These are phyloP conservation scores for Yoshiicerus persimilis DNA, from an alignment of 1,140 invertebrate genomes.

Conservation along the genomic window DNA sequence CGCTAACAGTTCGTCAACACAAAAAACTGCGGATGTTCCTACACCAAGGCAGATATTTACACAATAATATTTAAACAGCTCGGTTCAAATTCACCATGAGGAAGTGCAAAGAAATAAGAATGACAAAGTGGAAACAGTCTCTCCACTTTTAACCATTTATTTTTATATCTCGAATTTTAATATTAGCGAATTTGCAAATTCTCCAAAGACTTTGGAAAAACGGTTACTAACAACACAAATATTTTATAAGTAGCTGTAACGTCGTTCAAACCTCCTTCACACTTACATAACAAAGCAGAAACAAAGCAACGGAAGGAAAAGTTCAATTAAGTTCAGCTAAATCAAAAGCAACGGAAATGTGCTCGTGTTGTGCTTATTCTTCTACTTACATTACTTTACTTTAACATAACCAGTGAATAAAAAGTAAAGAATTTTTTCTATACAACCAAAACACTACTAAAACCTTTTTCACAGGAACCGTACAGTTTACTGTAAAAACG, in stretches of 20 bases:
- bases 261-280: not conserved
- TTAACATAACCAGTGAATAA: not conserved
- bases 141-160: not conserved
- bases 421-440: not conserved
- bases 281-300: not conserved
- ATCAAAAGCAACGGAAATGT: not conserved
- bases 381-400: not conserved
- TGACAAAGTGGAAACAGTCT: not conserved
- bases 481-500: not conserved
- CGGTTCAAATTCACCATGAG: not conserved
- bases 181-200: not conserved
- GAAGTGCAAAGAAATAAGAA: not conserved
- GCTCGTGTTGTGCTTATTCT: not conserved
- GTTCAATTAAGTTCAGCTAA: not conserved
- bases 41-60: not conserved
- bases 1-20: not conserved
- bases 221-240: too few relatives aligned
- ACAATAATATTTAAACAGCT: not conserved
- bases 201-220: too few relatives aligned
- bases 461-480: not conserved
- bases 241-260: too few relatives aligned
- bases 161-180: not conserved
- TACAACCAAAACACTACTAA: not conserved
- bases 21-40: not conserved
- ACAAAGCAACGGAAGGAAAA: not conserved